Percentiles rank a stretch among this genome's conserved stretches.
phyloP scores from a whole-genome alignment of 2,888 invertebrate species.

The Metallyticus violacea region DNA sequence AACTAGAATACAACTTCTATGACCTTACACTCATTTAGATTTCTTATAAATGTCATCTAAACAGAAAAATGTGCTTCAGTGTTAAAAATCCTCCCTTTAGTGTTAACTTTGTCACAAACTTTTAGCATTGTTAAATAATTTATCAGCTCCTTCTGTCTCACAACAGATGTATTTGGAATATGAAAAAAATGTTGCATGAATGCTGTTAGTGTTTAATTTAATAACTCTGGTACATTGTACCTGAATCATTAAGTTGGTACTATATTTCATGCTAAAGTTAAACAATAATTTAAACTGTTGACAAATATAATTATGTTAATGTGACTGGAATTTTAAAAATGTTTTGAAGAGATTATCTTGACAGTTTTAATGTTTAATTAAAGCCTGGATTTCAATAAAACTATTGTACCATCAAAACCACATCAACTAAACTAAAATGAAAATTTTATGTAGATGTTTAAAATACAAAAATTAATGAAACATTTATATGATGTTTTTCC shows the following conservation, averaged over 20 bases:
- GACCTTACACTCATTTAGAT: neutral
- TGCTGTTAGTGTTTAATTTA: neutral
- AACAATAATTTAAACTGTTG: neutral
- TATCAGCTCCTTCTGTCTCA: neutral
- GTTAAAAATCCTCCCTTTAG: neutral
- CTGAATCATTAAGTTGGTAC: neutral
- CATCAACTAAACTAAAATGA: neutral
- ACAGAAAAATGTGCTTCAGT: neutral
- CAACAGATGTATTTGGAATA: neutral
- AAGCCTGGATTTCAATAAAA: neutral
- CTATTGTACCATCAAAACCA: neutral
- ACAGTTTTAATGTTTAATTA: neutral
- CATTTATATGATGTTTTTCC: constrained; percentile 3
- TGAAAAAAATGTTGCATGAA: neutral
- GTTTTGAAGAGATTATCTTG: neutral
- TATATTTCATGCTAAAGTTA: neutral
- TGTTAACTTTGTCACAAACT: neutral
- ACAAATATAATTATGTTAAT: constrained; percentile 6
- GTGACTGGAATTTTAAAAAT: constrained; percentile 7
- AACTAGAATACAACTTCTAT: too few relatives aligned
- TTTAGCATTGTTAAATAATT: neutral
- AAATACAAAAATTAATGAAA: neutral
- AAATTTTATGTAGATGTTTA: neutral
- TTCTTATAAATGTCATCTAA: neutral
- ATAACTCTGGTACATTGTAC: neutral